Conservation (phyloP, 2,888 invertebrate species). For the Drosophila buzzatii region DNA sequence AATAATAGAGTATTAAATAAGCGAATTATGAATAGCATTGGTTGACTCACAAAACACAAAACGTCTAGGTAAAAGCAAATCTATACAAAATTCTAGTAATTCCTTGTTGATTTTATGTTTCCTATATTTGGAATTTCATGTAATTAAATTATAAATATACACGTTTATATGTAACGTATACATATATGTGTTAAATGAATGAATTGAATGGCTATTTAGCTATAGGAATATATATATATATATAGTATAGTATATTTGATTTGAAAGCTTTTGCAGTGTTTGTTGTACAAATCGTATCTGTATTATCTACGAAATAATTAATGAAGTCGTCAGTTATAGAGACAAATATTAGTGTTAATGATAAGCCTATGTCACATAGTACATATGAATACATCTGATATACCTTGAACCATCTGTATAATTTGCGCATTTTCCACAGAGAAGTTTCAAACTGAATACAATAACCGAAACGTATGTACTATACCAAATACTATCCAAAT, state of each 20-base stretch:
- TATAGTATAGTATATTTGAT: conserved; percentile 7
- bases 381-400: conserved; percentile 8
- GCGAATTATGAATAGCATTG: conserved; percentile 1
- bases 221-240: conserved; percentile 4
- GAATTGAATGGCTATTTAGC: conserved; percentile 8
- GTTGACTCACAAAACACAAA: conserved; percentile 1
- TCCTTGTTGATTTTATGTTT: conserved; percentile 7
- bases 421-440: conserved; percentile 61
- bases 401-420: conserved; percentile 26
- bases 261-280: conserved; percentile 31
- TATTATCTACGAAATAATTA: conserved; percentile 33
- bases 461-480: conserved; percentile 48
- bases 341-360: conserved; percentile 19
- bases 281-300: conserved; percentile 41
- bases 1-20: conserved; percentile 11
- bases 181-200: conserved; percentile 11
- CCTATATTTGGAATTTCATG: conserved; percentile 10
- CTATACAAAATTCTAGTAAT: conserved; percentile 2
- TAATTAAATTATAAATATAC: conserved; percentile 19
- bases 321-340: conserved; percentile 10
- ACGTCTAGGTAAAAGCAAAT: background rate
- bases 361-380: conserved; percentile 12
- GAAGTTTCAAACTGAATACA: conserved; percentile 70
- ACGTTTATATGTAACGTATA: conserved; percentile 1
- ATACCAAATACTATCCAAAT: conserved; percentile 34